Conservation (phyloP, 2,113 vertebrate species). For the Vidua chalybeata region DNA sequence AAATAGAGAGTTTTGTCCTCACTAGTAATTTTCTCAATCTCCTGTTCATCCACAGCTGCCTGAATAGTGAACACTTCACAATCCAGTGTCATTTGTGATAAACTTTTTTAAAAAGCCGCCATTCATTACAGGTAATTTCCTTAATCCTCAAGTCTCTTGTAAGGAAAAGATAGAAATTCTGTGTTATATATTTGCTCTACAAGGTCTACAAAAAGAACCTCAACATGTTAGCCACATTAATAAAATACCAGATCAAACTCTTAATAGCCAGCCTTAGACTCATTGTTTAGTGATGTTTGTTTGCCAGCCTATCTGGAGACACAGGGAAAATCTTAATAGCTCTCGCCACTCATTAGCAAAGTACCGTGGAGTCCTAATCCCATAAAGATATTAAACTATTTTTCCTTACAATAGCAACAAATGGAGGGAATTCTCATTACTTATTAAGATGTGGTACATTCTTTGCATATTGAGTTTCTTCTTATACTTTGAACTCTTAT, state of each 20-base stretch:
- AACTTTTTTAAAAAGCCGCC: constrained; percentile 2
- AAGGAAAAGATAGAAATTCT: neutral
- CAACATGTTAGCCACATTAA: neutral
- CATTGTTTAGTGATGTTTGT: constrained; percentile 46
- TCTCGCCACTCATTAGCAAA: constrained; percentile 56
- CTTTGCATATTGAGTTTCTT: constrained; percentile 43
- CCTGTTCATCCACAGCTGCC: neutral
- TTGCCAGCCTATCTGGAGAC: constrained; percentile 55
- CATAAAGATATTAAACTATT: constrained; percentile 55
- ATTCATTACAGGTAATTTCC: constrained; percentile 9
- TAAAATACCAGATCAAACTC: constrained; percentile 46
- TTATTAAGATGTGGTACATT: constrained; percentile 47
- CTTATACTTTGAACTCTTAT: constrained; percentile 43
- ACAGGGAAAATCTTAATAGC: constrained; percentile 50
- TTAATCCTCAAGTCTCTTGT: constrained; percentile 13
- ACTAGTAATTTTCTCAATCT: neutral
- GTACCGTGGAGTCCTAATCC: neutral
- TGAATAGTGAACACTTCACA: neutral
- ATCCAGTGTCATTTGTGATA: constrained; percentile 15
- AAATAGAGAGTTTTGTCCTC: neutral
- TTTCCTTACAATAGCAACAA: constrained; percentile 47
- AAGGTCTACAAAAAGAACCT: neutral
- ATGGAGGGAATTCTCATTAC: constrained; percentile 7
- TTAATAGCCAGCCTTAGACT: neutral
- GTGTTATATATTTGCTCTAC: neutral